Evolutionary conservation across 2,888 invertebrate genomes (phyloP).

Genomic region (Pardosa pseudoannulata): DNA sequence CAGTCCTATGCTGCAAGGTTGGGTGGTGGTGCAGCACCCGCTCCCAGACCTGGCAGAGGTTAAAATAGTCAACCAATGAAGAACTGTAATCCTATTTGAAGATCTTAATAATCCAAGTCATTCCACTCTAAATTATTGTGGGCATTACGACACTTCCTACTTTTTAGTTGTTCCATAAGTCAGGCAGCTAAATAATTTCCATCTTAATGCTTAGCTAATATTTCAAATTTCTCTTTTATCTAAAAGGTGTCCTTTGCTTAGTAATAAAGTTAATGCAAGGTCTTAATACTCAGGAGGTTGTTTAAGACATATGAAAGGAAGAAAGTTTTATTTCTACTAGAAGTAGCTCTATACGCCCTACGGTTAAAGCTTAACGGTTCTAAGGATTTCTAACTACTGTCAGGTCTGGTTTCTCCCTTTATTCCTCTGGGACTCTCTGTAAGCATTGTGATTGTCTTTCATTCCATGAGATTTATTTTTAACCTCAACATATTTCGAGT

Average conservation of each 20-base stretch:
- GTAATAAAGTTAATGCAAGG: too few species aligned
- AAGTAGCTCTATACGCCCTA: too few species aligned
- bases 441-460: neutral
- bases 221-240: too few species aligned
- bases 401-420: too few species aligned
- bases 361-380: too few species aligned
- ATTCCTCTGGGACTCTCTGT: neutral
- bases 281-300: too few species aligned
- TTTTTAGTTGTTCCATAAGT: neutral
- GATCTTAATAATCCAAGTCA: neutral
- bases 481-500: neutral
- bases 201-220: too few species aligned
- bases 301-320: too few species aligned
- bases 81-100: neutral
- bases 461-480: neutral
- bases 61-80: slow-evolving; percentile 1
- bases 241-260: too few species aligned
- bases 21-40: neutral
- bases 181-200: slow-evolving; percentile 3
- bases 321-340: too few species aligned
- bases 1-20: slow-evolving; percentile 41
- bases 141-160: neutral
- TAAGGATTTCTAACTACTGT: too few species aligned
- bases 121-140: neutral
- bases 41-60: slow-evolving; percentile 21